Percentiles rank a stretch among this genome's conserved stretches.
Conservation (phyloP, 2,888 invertebrate species). For the Baccha elongata region DNA sequence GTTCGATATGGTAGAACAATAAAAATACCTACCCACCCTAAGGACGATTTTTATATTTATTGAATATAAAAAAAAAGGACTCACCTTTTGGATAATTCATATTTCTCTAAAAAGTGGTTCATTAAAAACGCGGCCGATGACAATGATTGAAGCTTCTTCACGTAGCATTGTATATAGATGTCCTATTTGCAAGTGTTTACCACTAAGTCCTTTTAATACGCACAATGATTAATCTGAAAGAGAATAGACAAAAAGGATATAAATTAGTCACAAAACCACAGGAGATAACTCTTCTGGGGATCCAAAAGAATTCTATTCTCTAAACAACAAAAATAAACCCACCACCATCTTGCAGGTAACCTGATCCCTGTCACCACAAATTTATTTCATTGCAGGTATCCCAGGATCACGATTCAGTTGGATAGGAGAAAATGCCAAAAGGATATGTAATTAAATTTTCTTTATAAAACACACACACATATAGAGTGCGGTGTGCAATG, state of each 20-base stretch:
- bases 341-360: background rate
- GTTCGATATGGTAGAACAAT: constrained; percentile 60
- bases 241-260: constrained; percentile 53
- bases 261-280: constrained; percentile 69
- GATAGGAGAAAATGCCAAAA: constrained; percentile 22
- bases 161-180: constrained; percentile 64
- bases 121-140: constrained; percentile 53
- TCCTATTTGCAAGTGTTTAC: constrained; percentile 38
- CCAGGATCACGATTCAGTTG: background rate
- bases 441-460: constrained; percentile 73
- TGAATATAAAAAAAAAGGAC: constrained; percentile 58
- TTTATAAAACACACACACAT: constrained; percentile 36
- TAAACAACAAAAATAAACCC: constrained; percentile 4
- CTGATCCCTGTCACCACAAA: constrained; percentile 58
- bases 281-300: constrained; percentile 32
- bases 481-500: background rate
- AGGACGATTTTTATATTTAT: background rate
- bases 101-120: constrained; percentile 75
- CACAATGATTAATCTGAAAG: constrained; percentile 58
- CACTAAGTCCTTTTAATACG: constrained; percentile 43
- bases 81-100: constrained; percentile 82
- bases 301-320: constrained; percentile 28
- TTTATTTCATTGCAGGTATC: constrained; percentile 57
- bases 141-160: constrained; percentile 46
- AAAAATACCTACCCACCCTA: constrained; percentile 58